Base-by-base conservation (phyloP, 2,888 invertebrate genomes). In the Autographa gamma region DNA sequence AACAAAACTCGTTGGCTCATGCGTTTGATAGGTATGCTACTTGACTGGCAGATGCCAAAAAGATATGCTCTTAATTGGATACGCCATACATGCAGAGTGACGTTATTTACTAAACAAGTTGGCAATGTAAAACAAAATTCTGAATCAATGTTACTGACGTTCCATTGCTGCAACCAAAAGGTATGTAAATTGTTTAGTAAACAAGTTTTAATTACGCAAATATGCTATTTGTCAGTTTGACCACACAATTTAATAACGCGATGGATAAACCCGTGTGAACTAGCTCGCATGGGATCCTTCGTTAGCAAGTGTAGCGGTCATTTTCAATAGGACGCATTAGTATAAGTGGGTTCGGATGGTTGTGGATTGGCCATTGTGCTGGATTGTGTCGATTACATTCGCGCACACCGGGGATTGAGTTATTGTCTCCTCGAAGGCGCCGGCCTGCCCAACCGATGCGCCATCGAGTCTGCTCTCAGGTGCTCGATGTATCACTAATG, bases 251-350 rank as follows among this genome's bases (percentile, higher is more conserved):
- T 67, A 58, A 73, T 71, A 78, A 41, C 67, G 65, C 58, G 54
- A 74, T 66, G 60, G 67, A 71, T 66, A 60, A 65, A 41, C 43
- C 32, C 61, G 52, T 63, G 59, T 38, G 11, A 64, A 74, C 60
- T 72, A 78, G 70, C 66, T 80, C 80, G 77, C 79, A 85, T 86
- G 84, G 87, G 86, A 86, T 86, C 83, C 83, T 74, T 82, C 91
- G 88, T 90, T 91, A 90, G 88, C 60, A 79, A 82, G 84, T 85
- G 82, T 84, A 85, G 86, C 83, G 88, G 86, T 85, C 84, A 85
- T 85, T 86, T 88, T 91, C 89, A 91, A 92, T 92, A 89, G 90
- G 82, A 81, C 82, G 88, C 91, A 92, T 92, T 92, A 92, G 90
- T 90, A 86, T 89, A 89, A 90, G 89, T 90, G 89, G 90, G 85